Conservation (phyloP, 2,113 vertebrate genomes). For the Syrmaticus mikado region DNA sequence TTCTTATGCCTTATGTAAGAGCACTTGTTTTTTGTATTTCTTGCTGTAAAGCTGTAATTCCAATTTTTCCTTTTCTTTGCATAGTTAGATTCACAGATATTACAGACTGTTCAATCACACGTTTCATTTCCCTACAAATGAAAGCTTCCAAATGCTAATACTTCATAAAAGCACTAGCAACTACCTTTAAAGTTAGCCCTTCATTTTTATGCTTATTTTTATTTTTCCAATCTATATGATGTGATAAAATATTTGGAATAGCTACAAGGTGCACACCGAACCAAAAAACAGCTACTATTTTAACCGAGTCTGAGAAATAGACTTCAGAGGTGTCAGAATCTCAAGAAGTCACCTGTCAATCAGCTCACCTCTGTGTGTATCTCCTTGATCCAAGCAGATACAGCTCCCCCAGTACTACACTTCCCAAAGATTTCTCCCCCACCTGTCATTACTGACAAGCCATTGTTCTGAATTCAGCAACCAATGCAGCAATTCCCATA, state of each 20-base stretch:
- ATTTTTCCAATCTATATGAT: background rate
- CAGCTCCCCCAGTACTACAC: background rate
- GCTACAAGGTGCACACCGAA: background rate
- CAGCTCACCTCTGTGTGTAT: background rate
- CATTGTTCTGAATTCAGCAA: conserved; percentile 45
- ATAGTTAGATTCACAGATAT: background rate
- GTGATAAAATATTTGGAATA: background rate
- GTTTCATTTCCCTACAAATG: background rate
- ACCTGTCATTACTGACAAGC: conserved; percentile 21
- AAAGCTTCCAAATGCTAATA: background rate
- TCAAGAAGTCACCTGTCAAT: background rate
- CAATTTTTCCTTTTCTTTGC: background rate
- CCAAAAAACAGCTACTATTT: background rate
- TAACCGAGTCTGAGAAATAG: background rate
- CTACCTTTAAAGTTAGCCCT: background rate
- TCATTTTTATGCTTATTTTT: background rate
- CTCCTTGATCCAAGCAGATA: background rate
- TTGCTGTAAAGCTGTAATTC: background rate
- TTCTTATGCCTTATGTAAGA: background rate
- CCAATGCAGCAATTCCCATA: conserved; percentile 9
- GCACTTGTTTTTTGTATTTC: background rate
- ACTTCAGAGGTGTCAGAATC: background rate
- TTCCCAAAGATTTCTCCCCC: conserved; percentile 16
- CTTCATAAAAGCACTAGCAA: background rate
- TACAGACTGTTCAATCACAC: background rate